Evolutionary conservation across 2,888 invertebrate genomes (phyloP).

Genomic region (Cynaeus angustus): DNA sequence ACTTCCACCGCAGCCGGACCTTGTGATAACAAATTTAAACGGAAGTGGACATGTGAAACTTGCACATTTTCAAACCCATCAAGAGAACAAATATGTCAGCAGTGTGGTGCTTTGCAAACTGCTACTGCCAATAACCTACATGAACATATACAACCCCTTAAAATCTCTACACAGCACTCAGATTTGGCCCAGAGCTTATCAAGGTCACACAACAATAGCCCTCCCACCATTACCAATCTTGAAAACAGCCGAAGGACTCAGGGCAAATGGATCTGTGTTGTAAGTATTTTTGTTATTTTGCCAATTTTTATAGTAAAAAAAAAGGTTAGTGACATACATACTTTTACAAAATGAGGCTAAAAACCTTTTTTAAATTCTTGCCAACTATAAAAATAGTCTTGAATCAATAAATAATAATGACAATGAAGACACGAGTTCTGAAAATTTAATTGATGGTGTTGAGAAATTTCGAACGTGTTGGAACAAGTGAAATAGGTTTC

Average conservation of each 20-base stretch:
- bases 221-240: slow-evolving; percentile 69
- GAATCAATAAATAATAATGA: too few species aligned
- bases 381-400: too few species aligned
- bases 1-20: slow-evolving; percentile 71
- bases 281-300: slow-evolving; percentile 55
- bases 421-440: too few species aligned
- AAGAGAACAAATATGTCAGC: slow-evolving; percentile 77
- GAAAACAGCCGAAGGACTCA: slow-evolving; percentile 68
- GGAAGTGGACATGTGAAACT: slow-evolving; percentile 79
- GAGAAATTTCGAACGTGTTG: too few species aligned
- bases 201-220: slow-evolving; percentile 69
- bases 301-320: too few species aligned
- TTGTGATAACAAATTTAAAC: slow-evolving; percentile 61
- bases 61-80: slow-evolving; percentile 85
- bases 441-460: too few species aligned
- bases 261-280: slow-evolving; percentile 75
- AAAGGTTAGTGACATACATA: too few species aligned
- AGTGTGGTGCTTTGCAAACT: slow-evolving; percentile 69
- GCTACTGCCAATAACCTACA: slow-evolving; percentile 73
- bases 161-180: slow-evolving; percentile 71
- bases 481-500: too few species aligned
- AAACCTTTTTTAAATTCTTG: too few species aligned
- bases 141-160: slow-evolving; percentile 75
- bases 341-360: too few species aligned
- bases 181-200: slow-evolving; percentile 69